Percentiles rank a stretch among this genome's conserved stretches.
Conservation (phyloP, 2,888 invertebrate species). For the Thera obeliscata region DNA sequence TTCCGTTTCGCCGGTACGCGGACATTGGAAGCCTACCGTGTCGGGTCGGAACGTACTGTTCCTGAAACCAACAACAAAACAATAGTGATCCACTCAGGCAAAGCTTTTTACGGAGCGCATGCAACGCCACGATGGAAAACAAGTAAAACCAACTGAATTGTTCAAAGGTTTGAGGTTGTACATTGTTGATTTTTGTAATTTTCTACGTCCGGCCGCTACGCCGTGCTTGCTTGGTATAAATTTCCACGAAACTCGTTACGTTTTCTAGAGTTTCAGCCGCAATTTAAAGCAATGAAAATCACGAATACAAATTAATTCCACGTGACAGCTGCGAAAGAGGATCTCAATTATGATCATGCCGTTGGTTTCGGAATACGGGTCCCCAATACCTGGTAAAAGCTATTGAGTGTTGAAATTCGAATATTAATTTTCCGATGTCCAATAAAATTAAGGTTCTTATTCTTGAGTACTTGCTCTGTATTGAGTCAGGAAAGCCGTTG, state of each 20-base stretch:
- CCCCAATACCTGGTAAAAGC: conserved; percentile 3
- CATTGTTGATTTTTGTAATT: conserved; percentile 25
- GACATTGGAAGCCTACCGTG: conserved; percentile 72
- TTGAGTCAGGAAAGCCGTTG: no score
- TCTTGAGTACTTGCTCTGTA: no score
- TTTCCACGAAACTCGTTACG: conserved; percentile 11
- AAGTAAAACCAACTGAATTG: conserved; percentile 28
- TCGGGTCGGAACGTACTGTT: conserved; percentile 75
- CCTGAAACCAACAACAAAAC: conserved; percentile 78
- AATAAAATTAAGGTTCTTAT: not conserved
- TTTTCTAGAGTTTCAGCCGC: conserved; percentile 17
- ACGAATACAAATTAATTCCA: conserved; percentile 21
- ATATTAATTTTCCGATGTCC: conserved; percentile 10
- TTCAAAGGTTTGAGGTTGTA: conserved; percentile 24
- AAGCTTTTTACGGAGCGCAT: conserved; percentile 32
- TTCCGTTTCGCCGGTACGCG: conserved; percentile 72
- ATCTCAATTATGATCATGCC: conserved; percentile 16
- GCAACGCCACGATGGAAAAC: conserved; percentile 21
- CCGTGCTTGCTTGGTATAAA: conserved; percentile 6
- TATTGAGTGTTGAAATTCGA: conserved; percentile 4
- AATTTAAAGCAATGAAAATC: conserved; percentile 15
- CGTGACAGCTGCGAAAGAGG: conserved; percentile 10
- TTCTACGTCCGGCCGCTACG: conserved; percentile 2
- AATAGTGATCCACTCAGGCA: conserved; percentile 44
- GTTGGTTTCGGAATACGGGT: conserved; percentile 49